phyloP scores from a whole-genome alignment of 1,140 invertebrate species.

The Goniozus legneri region DNA sequence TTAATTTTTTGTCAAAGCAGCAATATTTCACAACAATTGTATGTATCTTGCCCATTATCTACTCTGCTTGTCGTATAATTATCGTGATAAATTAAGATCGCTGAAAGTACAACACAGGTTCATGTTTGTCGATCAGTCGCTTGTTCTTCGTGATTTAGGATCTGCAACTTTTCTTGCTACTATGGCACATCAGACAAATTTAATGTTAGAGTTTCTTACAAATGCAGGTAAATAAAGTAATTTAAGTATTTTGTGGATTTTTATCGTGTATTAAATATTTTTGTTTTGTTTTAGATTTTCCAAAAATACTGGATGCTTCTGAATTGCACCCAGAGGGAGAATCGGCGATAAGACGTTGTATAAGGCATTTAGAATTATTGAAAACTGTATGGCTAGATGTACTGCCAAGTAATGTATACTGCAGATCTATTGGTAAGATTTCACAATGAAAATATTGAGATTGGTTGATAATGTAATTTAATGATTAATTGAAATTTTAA shows the following conservation, averaged over 20 bases:
- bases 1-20: constrained; percentile 51
- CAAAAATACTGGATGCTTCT: constrained; percentile 49
- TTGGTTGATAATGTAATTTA: constrained; percentile 17
- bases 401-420: constrained; percentile 67
- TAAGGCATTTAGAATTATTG: constrained; percentile 78
- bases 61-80: constrained; percentile 63
- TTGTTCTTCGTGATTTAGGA: constrained; percentile 63
- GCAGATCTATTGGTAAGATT: constrained; percentile 57
- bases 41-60: constrained; percentile 80
- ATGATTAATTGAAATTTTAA: not conserved
- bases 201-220: constrained; percentile 68
- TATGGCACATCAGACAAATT: constrained; percentile 68
- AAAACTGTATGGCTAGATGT: constrained; percentile 83
- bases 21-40: constrained; percentile 91
- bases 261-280: too few species aligned
- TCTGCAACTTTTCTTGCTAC: constrained; percentile 67
- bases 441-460: constrained; percentile 4
- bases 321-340: constrained; percentile 64
- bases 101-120: constrained; percentile 47
- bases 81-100: constrained; percentile 47
- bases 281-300: too few species aligned
- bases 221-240: constrained; percentile 60
- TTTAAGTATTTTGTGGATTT: too few species aligned
- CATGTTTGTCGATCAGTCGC: constrained; percentile 59
- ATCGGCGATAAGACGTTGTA: constrained; percentile 73